Evolutionary conservation across 1,140 invertebrate species (phyloP), one percentile per base, ranked within the genome.

Genomic region (Copidosoma floridanum): DNA sequence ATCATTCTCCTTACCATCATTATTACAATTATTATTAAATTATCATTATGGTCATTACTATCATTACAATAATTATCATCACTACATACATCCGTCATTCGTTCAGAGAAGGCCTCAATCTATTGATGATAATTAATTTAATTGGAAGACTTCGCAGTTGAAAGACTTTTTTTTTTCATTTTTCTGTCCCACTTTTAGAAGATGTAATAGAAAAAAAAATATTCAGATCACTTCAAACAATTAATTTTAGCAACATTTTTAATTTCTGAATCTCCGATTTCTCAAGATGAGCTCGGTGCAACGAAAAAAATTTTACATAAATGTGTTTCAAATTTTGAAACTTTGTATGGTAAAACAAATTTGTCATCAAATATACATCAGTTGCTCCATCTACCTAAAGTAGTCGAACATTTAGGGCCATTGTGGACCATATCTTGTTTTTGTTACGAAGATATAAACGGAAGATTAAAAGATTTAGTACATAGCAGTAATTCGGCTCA

Each of bases 161-260:
- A n/a, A n/a, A n/a, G n/a, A n/a, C n/a, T n/a, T n/a, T n/a, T n/a
- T n/a, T n/a, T n/a, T n/a, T n/a, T n/a, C n/a, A 56, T 56, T 65
- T 60, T 40, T 66, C 60, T 5, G 12, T 64, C 3, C 50, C 58
- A 38, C 7, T 65, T 14, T 29, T 68, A 7, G 21, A 46, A 20
- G 48, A 56, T 16, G 16, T 55, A 0, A 57, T 67, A n/a, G 57
- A n/a, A 11, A 32, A 3, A 16, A 24, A 20, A 61, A 8, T 35
- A 60, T 38, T 63, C 51, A 1, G 40, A 60, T 8, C 61, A 66
- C 38, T 58, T 52, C 35, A 55, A 47, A 46, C 20, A 56, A 16
- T 27, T 66, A 2, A 43, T 63, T 27, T 27, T 53, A 18, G 57
- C 43, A 2, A 27, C 63, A 11, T 53, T 16, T 41, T 40, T 66